These are phyloP conservation scores for Drosophila formosana DNA, from an alignment of 2,888 invertebrate species.

Conservation along the genomic window DNA sequence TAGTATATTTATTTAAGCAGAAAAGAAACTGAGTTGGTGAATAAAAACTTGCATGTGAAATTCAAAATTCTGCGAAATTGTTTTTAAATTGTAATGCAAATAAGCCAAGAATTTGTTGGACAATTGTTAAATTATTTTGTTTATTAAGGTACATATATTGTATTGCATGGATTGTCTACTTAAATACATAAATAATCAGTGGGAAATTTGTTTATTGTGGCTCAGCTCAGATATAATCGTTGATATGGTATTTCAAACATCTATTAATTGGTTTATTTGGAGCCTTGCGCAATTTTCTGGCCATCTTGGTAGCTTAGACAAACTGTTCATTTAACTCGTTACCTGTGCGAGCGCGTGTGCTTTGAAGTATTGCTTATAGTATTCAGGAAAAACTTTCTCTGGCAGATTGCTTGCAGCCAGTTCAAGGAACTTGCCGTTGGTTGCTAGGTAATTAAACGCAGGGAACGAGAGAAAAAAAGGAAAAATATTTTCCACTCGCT, in stretches of 20 bases:
- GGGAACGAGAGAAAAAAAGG: slow-evolving; percentile 23
- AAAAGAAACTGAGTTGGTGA: background rate
- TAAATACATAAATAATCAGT: too few species aligned
- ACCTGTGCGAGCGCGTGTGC: slow-evolving; percentile 21
- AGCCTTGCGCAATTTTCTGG: slow-evolving; percentile 5
- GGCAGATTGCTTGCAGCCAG: slow-evolving; percentile 28
- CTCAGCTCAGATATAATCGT: background rate
- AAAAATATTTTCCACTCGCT: slow-evolving; percentile 72
- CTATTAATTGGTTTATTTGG: slow-evolving; percentile 7
- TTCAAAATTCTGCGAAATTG: background rate
- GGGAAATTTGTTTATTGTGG: background rate
- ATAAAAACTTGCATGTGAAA: slow-evolving; percentile 1
- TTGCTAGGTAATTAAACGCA: slow-evolving; percentile 68
- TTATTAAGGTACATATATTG: too few species aligned
- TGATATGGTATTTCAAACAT: background rate
- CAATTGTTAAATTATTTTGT: background rate
- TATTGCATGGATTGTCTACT: too few species aligned
- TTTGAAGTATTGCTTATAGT: background rate
- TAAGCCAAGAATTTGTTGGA: background rate
- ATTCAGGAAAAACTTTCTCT: slow-evolving; percentile 32
- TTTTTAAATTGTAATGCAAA: background rate
- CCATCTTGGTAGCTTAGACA: background rate
- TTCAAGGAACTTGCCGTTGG: slow-evolving; percentile 54
- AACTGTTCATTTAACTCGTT: slow-evolving; percentile 10
- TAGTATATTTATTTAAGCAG: slow-evolving; percentile 7